These are phyloP conservation scores for Phrynocephalus vlangalii DNA, from an alignment of 2,797 vertebrate species.

Conservation along the genomic window DNA sequence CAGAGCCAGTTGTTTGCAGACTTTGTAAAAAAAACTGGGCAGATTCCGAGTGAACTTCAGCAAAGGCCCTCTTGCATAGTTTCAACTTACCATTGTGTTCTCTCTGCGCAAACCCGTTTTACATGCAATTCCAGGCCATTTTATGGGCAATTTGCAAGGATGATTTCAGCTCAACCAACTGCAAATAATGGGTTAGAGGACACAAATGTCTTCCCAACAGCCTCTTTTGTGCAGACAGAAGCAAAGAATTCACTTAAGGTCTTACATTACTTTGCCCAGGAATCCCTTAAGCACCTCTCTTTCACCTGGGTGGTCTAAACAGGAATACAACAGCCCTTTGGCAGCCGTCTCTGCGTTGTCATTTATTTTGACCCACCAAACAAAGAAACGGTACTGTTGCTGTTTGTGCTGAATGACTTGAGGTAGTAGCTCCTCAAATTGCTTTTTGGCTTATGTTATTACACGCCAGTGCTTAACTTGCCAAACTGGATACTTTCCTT, in stretches of 20 bases:
- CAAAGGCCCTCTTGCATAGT: conserved; percentile 1
- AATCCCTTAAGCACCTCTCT: conserved; percentile 26
- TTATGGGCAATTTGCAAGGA: conserved; percentile 21
- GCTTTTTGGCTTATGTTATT: conserved; percentile 18
- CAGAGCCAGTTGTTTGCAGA: not conserved
- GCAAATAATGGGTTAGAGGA: conserved; percentile 10
- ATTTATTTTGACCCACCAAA: conserved; percentile 25
- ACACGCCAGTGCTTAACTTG: conserved; percentile 20
- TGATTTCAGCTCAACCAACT: conserved; percentile 6
- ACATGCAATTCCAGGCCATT: conserved; percentile 17
- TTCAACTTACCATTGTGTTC: not conserved
- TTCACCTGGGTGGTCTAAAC: conserved; percentile 43
- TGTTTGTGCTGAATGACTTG: conserved; percentile 23
- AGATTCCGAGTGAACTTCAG: not conserved
- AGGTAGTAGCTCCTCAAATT: conserved; percentile 33
- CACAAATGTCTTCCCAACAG: not conserved
- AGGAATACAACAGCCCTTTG: conserved; percentile 14
- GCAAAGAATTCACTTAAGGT: conserved; percentile 13
- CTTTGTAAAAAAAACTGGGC: not conserved
- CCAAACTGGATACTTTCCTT: conserved; percentile 21
- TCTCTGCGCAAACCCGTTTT: conserved; percentile 1
- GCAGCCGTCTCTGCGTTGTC: conserved; percentile 24
- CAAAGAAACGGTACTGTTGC: conserved; percentile 8
- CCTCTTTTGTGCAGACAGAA: conserved; percentile 29
- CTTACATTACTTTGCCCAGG: not conserved